Evolutionary conservation across 2,888 invertebrate species (phyloP).

Genomic region (Harpagoxenus sublaevis): DNA sequence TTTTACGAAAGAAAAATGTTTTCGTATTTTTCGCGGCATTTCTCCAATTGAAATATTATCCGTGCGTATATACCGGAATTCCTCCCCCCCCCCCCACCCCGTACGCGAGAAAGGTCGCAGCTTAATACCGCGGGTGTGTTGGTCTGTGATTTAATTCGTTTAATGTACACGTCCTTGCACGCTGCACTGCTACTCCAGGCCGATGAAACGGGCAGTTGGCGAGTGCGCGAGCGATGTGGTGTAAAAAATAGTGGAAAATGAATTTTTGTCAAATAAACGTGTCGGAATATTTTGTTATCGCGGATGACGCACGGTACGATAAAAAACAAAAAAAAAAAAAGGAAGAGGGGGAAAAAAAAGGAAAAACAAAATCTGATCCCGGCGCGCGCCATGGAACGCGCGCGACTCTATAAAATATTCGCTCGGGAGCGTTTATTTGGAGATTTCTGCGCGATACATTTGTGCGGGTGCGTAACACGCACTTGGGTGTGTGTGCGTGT

Average conservation of each 20-base stretch:
- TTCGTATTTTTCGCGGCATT: background rate
- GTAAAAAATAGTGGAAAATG: conserved; percentile 51
- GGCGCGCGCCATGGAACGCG: conserved; percentile 35
- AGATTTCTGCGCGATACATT: conserved; percentile 19
- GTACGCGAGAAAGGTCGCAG: background rate
- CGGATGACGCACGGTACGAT: conserved; percentile 48
- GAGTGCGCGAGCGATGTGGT: conserved; percentile 28
- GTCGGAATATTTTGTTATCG: conserved; percentile 53
- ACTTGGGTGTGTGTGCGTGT: background rate
- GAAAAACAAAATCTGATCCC: conserved; percentile 25
- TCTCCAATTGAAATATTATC: background rate
- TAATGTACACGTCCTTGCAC: conserved; percentile 40
- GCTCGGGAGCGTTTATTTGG: conserved; percentile 33
- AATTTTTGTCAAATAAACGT: conserved; percentile 57
- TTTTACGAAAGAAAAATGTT: background rate
- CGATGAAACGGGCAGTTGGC: conserved; percentile 37
- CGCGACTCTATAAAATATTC: conserved; percentile 48
- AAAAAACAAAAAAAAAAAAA: conserved; percentile 23
- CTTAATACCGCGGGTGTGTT: conserved; percentile 30
- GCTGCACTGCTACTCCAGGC: background rate
- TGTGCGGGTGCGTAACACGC: background rate
- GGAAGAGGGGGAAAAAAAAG: background rate
- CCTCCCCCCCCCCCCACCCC: too few species aligned
- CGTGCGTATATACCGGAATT: background rate
- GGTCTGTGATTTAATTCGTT: conserved; percentile 40